A percentile compares a stretch with the other conserved stretches of the same genome.
phyloP scores from a whole-genome alignment of 1,140 invertebrate genomes.

The Diprion similis region DNA sequence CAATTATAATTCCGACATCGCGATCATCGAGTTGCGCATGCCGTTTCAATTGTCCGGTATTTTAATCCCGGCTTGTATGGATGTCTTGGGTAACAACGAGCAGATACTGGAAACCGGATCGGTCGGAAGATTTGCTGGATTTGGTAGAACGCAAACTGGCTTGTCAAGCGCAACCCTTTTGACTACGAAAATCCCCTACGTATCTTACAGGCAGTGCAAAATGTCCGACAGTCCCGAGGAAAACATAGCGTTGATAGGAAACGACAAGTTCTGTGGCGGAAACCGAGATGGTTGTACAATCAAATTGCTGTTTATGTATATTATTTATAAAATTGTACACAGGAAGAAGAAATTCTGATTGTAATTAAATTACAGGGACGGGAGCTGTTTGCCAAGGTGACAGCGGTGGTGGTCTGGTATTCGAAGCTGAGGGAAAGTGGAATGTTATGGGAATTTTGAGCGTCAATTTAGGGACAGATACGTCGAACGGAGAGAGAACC shows the following conservation, averaged over 20 bases:
- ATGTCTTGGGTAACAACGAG: constrained; percentile 33
- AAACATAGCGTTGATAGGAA: constrained; percentile 41
- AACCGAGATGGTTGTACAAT: constrained; percentile 46
- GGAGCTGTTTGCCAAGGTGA: constrained; percentile 56
- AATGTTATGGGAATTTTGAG: constrained; percentile 56
- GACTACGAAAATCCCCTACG: constrained; percentile 46
- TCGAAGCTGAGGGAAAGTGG: constrained; percentile 41
- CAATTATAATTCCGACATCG: constrained; percentile 52
- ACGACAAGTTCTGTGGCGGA: constrained; percentile 57
- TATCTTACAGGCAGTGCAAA: constrained; percentile 41
- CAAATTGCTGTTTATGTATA: no score
- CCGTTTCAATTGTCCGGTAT: constrained; percentile 44
- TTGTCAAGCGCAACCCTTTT: constrained; percentile 44
- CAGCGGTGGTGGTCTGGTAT: constrained; percentile 55
- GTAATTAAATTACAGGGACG: constrained; percentile 42
- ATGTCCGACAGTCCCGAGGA: constrained; percentile 21
- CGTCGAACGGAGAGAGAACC: constrained; percentile 27
- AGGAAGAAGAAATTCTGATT: not conserved
- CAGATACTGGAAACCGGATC: constrained; percentile 37
- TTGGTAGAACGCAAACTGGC: constrained; percentile 48
- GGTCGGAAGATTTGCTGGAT: constrained; percentile 51
- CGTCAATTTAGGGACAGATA: constrained; percentile 38
- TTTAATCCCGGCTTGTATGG: constrained; percentile 51
- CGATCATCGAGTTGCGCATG: constrained; percentile 43
- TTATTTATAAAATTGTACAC: no score